Evolutionary conservation across 2,797 vertebrate species (phyloP).

Genomic region (Propithecus perrieri): DNA sequence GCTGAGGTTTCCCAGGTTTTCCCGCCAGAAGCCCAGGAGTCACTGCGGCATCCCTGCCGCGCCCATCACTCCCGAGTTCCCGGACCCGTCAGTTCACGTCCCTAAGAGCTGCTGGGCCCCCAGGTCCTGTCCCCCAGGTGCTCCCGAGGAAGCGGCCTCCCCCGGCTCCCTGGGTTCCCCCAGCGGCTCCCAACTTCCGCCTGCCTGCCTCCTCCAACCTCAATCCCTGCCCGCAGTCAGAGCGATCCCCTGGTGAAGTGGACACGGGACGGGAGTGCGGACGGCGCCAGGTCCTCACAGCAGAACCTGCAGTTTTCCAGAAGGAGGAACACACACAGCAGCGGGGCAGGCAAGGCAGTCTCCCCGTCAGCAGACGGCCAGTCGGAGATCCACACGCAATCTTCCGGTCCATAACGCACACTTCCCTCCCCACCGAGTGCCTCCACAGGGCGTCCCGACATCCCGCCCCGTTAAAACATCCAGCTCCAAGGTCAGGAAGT

Average conservation of each 20-base stretch:
- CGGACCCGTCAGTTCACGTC: accelerated
- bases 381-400: accelerated
- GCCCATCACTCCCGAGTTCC: accelerated
- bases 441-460: accelerated
- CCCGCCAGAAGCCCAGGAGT: background rate
- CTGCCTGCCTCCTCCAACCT: accelerated
- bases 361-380: accelerated
- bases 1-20: background rate
- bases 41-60: accelerated
- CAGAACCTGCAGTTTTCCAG: accelerated
- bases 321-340: accelerated
- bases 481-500: background rate
- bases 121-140: accelerated
- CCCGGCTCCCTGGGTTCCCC: accelerated
- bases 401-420: background rate
- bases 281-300: accelerated
- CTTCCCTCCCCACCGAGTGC: background rate
- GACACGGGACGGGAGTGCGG: accelerated
- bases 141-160: background rate
- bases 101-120: accelerated
- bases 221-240: accelerated
- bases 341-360: background rate
- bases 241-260: no score
- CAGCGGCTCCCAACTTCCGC: accelerated
- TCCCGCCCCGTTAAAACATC: accelerated